A percentile compares a stretch with the other conserved stretches of the same genome.
Evolutionary conservation across 2,888 invertebrate genomes (phyloP).

Genomic region (Morpho deidamia): DNA sequence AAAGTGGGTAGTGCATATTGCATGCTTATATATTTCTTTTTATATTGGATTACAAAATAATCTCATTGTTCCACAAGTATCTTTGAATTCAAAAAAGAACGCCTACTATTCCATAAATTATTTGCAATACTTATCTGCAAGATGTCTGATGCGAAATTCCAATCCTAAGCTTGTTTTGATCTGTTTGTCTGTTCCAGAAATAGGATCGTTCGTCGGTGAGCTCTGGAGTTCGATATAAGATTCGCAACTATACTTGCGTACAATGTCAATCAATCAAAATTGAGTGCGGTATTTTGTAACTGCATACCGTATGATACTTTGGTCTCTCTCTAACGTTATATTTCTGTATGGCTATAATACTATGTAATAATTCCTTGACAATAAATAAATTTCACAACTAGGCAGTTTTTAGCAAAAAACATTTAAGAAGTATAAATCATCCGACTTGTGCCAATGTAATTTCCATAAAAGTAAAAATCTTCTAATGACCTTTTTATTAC

Average conservation of each 20-base stretch:
- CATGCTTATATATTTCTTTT: no score
- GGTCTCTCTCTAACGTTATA: neutral
- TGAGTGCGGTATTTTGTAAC: conserved; percentile 9
- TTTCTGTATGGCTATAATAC: neutral
- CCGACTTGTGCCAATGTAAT: no score
- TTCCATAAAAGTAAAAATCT: no score
- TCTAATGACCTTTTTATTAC: no score
- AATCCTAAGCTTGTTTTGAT: conserved; percentile 28
- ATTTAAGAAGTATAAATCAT: no score
- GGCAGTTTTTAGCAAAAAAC: no score
- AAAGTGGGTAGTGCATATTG: no score
- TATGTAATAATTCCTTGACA: no score
- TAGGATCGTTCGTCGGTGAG: conserved; percentile 24
- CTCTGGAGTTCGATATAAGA: conserved; percentile 15
- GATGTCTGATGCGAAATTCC: conserved; percentile 24
- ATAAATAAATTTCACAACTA: no score
- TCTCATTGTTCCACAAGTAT: no score
- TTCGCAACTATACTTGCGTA: conserved; percentile 7
- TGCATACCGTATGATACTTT: conserved; percentile 15
- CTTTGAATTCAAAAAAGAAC: no score
- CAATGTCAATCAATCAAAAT: conserved; percentile 27
- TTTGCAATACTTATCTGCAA: conserved; percentile 7
- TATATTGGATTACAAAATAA: no score
- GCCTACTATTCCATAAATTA: conserved; percentile 9
- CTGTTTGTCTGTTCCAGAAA: conserved; percentile 29